Evolutionary conservation across 2,888 invertebrate species (phyloP), one percentile per base, ranked within the genome.

Genomic region (Cartodere bifasciata): DNA sequence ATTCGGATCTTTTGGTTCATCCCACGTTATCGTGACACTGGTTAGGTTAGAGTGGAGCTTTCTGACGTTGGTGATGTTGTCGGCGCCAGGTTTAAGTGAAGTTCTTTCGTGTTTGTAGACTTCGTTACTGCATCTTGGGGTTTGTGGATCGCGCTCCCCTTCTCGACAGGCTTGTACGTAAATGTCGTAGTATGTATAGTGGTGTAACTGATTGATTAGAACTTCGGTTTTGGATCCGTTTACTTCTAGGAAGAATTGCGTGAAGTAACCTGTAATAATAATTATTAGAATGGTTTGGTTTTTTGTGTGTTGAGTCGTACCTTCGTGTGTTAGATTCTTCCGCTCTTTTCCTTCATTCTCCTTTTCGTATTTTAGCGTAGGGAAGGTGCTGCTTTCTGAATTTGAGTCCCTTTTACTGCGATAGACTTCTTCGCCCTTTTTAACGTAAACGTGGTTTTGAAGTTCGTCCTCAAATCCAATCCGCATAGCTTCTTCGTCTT

Each of bases 1-100:
- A 57, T 97, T 97, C 0, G 95, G 92, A 38, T 75, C 63, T 13
- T 53, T 45, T 0, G 95, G 94, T 43, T 82, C 77, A 2, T 70
- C 64, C 95, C 95, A 95, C 14, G 63, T 67, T 3, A 88, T 61
- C 26, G 72, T 73, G 9, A 84, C 71, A 42, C 67, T 68, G 1
- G 70, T 70, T 13, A 57, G 48, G 37, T 62, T 68, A 32, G 56
- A 45, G 43, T 62, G 59, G 0, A 68, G 64, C 38, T 70, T 65
- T 9, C 61, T 60, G 12, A 75, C 55, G 35, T 66, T 58, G 9
- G 55, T 58, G 23, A 81, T 72, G 36, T 66, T 61, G 53, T 88
- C 86, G 28, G 78, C 81, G 41, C 68, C 64, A 12, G 60, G 84
- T 48, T 54, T 55, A 16, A 41, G 39, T 25, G 37, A 32, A 3